These are phyloP conservation scores for Piscicola geometra DNA, from an alignment of 2,888 invertebrate genomes.

Conservation along the genomic window DNA sequence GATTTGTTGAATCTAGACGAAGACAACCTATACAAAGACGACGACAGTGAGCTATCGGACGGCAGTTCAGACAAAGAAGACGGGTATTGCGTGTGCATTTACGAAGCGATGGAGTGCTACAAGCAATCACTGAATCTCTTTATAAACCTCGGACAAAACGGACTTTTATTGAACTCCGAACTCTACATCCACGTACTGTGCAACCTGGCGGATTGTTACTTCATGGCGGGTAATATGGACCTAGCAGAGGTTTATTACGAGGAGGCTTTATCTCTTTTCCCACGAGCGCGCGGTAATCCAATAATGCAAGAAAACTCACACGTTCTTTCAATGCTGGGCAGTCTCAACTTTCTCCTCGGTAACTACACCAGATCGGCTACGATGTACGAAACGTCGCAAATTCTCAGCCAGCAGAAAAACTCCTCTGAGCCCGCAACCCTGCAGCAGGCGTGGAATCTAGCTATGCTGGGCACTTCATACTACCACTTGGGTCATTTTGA, in stretches of 20 bases:
- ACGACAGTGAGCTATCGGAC: conserved; percentile 3
- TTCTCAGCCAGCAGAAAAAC: conserved; percentile 51
- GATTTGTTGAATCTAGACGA: conserved; percentile 24
- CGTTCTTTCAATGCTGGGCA: conserved; percentile 53
- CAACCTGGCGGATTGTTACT: conserved; percentile 52
- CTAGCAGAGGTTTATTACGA: conserved; percentile 52
- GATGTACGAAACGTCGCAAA: conserved; percentile 52
- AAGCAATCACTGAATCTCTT: conserved; percentile 49
- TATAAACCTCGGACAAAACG: conserved; percentile 44
- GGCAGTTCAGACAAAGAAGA: conserved; percentile 27
- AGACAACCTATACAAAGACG: conserved; percentile 22
- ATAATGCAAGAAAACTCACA: conserved; percentile 52
- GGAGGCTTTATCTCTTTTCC: conserved; percentile 50
- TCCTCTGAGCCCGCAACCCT: conserved; percentile 46
- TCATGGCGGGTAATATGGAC: conserved; percentile 52
- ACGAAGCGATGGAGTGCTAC: conserved; percentile 52
- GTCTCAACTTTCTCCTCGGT: conserved; percentile 52
- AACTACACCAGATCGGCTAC: conserved; percentile 53
- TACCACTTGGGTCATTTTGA: conserved; percentile 53
- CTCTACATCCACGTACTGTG: conserved; percentile 45
- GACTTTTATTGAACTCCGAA: conserved; percentile 41
- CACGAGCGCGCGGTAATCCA: conserved; percentile 44
- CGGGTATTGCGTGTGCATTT: conserved; percentile 41
- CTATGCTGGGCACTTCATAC: conserved; percentile 51
- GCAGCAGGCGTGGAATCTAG: conserved; percentile 50